These are phyloP conservation scores for Phoenicopterus ruber DNA, from an alignment of 2,113 vertebrate genomes.

Conservation along the genomic window DNA sequence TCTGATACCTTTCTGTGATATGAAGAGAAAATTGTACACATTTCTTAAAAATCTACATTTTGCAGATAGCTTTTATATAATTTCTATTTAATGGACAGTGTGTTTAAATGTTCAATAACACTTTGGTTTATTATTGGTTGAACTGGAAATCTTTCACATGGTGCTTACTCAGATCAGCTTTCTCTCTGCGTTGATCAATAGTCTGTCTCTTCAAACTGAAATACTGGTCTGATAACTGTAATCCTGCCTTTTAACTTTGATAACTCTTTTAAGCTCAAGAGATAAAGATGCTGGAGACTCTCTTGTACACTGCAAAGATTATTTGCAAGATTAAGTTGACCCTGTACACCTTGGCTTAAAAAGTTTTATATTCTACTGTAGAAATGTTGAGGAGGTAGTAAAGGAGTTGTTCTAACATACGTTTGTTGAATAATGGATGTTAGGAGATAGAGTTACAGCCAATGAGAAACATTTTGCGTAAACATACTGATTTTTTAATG, in stretches of 20 bases:
- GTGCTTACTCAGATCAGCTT: not conserved
- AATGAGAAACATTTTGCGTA: not conserved
- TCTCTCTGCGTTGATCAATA: conserved; percentile 18
- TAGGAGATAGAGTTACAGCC: not conserved
- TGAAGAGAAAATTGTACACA: not conserved
- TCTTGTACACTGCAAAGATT: conserved; percentile 47
- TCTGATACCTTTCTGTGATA: not conserved
- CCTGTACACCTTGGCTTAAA: conserved; percentile 16
- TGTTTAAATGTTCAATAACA: not conserved
- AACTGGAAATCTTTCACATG: not conserved
- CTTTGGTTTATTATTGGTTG: not conserved
- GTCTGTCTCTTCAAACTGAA: conserved; percentile 2
- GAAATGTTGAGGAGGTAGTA: not conserved
- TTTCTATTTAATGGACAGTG: not conserved
- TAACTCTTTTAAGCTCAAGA: conserved; percentile 10
- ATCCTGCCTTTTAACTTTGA: conserved; percentile 53
- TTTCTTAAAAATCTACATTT: not conserved
- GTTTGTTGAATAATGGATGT: not conserved
- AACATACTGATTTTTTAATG: not conserved
- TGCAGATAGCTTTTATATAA: not conserved
- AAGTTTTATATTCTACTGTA: not conserved
- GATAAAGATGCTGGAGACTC: conserved; percentile 24
- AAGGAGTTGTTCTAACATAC: not conserved
- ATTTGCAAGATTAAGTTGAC: conserved; percentile 62
- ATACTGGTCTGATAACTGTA: conserved; percentile 33